Evolutionary conservation across 2,797 vertebrate species (phyloP), one percentile per base, ranked within the genome.

Genomic region (Sphenopsis melanotis): DNA sequence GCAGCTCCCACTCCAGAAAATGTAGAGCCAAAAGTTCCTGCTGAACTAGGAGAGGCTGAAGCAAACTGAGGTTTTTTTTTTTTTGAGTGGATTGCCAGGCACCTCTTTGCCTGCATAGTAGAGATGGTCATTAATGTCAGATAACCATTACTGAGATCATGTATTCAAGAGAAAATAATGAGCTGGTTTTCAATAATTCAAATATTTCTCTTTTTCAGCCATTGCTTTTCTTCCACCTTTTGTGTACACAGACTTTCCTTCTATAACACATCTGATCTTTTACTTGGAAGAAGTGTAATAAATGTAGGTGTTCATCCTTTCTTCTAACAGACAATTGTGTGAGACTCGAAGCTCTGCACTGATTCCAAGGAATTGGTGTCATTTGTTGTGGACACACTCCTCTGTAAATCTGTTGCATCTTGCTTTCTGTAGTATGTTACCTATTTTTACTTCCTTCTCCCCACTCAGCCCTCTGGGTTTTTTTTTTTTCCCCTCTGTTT

Each of bases 391-490:
- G 42, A 15, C 11, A 18, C 6, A 10, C 12, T 80, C 29, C 46
- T 39, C 34, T 74, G 27, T 27, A 32, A 15, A 9, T 75, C 71
- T 2, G 1, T 50, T 57, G 6, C 10, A 11, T 80, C 36, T 46
- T 80, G 26, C 8, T 77, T 77, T 89, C 32, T 61, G 16, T 57
- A 13, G 1, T 19, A 8, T 37, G 42, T 57, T 30, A 21, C 4
- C 22, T 11, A 15, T 19, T 70, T 71, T 30, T 23, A 8, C 8
- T 49, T 22, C 21, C 12, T 42, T 19, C 9, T 4, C 15, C 6
- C 15, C 0, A 0, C 6, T 21, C 34, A 53, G 6, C 24, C 39
- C 6, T 21, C 20, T 36, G 27, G 9, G 5, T 2, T 44, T 27
- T 63, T 6, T 15, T 21, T 24, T 44, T 23, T 26, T 13, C 20